Conservation (phyloP, 2,113 vertebrate genomes). For the Dissostichus mawsoni region DNA sequence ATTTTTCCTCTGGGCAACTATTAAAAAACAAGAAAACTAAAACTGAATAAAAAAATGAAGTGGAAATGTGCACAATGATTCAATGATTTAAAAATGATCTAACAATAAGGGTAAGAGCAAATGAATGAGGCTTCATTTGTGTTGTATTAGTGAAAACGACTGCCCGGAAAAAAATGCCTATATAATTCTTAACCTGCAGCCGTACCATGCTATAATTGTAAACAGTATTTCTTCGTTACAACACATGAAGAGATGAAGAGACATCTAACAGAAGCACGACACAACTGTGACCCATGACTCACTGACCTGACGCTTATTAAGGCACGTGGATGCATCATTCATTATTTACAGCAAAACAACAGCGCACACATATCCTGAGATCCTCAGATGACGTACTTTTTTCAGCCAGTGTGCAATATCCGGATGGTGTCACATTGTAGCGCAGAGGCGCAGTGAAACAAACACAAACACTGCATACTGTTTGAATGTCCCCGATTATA, state of each 20-base stretch:
- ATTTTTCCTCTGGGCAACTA: too few relatives aligned
- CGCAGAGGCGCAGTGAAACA: not conserved
- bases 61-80: not conserved
- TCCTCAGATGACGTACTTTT: slow-evolving; percentile 12
- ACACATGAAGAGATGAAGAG: not conserved
- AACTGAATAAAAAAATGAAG: not conserved
- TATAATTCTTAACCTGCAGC: not conserved
- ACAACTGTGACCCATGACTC: slow-evolving; percentile 38
- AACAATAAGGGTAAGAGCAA: not conserved
- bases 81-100: not conserved
- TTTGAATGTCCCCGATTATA: slow-evolving; percentile 22
- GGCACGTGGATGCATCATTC: slow-evolving; percentile 20
- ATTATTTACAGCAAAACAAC: slow-evolving; percentile 48
- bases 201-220: not conserved
- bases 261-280: slow-evolving; percentile 7
- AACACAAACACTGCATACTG: not conserved
- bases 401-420: slow-evolving; percentile 24
- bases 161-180: too few relatives aligned
- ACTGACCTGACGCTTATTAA: slow-evolving; percentile 37
- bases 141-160: too few relatives aligned
- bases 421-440: not conserved
- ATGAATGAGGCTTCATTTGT: too few relatives aligned
- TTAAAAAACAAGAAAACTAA: not conserved
- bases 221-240: not conserved
- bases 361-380: not conserved